These are phyloP conservation scores for Vultur gryphus DNA, from an alignment of 2,797 vertebrate genomes.

Conservation along the genomic window DNA sequence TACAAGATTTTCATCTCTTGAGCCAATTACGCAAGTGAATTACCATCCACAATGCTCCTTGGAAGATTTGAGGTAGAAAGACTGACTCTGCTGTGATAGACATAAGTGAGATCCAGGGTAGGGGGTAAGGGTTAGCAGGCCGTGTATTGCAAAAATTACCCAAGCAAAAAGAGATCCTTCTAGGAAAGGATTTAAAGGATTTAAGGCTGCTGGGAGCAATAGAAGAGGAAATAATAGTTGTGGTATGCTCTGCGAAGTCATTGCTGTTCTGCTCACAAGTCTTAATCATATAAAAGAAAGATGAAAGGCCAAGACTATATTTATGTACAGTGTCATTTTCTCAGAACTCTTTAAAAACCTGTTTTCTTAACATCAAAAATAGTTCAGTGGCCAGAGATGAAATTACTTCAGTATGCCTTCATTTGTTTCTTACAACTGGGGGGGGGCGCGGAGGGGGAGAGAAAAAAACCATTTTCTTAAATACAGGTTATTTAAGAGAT, in stretches of 20 bases:
- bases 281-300: slow-evolving; percentile 62
- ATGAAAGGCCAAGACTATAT: slow-evolving; percentile 31
- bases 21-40: slow-evolving; percentile 84
- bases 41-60: slow-evolving; percentile 73
- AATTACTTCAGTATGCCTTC: background rate
- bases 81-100: slow-evolving; percentile 70
- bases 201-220: slow-evolving; percentile 58
- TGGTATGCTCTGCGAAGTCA: slow-evolving; percentile 17
- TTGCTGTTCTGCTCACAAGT: slow-evolving; percentile 38
- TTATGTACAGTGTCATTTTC: slow-evolving; percentile 36
- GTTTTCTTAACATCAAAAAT: slow-evolving; percentile 31
- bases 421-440: background rate
- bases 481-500: background rate
- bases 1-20: slow-evolving; percentile 84
- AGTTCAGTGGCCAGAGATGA: background rate
- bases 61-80: slow-evolving; percentile 71
- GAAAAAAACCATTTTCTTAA: background rate
- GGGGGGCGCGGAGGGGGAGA: rapidly evolving
- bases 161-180: slow-evolving; percentile 60
- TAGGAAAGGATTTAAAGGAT: slow-evolving; percentile 72
- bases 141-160: slow-evolving; percentile 56
- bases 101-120: slow-evolving; percentile 52
- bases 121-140: slow-evolving; percentile 60
- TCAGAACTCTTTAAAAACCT: slow-evolving; percentile 27
- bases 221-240: slow-evolving; percentile 64